Percentiles rank a stretch among this genome's conserved stretches.
phyloP scores from a whole-genome alignment of 2,797 vertebrate genomes.

The Lithobates sylvaticus region DNA sequence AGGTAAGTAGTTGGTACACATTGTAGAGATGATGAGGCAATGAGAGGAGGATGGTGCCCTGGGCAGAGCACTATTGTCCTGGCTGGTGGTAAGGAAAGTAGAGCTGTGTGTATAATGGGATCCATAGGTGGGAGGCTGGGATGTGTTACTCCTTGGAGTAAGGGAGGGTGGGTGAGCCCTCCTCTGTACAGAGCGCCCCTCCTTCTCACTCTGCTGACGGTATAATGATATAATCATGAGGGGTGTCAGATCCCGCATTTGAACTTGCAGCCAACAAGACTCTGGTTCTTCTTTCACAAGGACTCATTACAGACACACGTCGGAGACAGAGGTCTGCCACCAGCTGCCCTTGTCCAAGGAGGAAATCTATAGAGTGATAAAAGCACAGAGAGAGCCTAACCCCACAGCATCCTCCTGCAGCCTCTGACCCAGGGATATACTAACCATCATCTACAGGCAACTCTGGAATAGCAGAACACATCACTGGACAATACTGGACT shows the following conservation, averaged over 20 bases:
- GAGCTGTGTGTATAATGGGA: neutral
- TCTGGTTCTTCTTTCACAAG: conserved; percentile 73
- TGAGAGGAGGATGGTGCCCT: neutral
- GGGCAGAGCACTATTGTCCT: neutral
- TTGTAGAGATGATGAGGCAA: neutral
- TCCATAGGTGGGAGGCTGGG: conserved; percentile 25
- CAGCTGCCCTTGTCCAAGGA: conserved; percentile 72
- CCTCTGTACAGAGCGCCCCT: conserved; percentile 86
- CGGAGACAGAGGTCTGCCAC: conserved; percentile 61
- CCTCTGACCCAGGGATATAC: conserved; percentile 66
- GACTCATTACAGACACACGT: conserved; percentile 70
- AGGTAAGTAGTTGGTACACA: too few relatives aligned
- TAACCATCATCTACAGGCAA: conserved; percentile 70
- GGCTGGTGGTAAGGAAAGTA: neutral
- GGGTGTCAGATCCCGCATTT: conserved; percentile 86
- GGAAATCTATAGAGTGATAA: conserved; percentile 48
- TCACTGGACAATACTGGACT: conserved; percentile 68
- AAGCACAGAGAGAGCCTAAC: conserved; percentile 61
- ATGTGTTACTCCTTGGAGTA: conserved; percentile 66
- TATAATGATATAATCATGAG: conserved; percentile 89
- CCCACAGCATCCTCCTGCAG: conserved; percentile 59
- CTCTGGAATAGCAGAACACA: conserved; percentile 68
- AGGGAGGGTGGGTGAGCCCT: conserved; percentile 72
- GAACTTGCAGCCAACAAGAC: conserved; percentile 84
- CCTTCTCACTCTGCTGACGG: conserved; percentile 84